Percentiles rank a stretch among this genome's conserved stretches.
Evolutionary conservation across 2,888 invertebrate species (phyloP).

Genomic region (Campoplex capitator): DNA sequence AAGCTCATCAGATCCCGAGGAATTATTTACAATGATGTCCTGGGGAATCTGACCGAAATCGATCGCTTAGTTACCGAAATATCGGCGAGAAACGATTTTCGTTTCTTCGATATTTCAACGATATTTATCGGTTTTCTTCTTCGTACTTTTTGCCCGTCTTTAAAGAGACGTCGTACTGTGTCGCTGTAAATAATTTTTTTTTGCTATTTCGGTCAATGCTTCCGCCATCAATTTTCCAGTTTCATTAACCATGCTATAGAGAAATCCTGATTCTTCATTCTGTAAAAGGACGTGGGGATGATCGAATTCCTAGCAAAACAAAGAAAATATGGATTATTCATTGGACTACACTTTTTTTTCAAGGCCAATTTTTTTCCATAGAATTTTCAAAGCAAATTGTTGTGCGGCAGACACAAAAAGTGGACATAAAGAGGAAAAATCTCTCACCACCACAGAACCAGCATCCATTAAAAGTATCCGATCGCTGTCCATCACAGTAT

Average conservation of each 20-base stretch:
- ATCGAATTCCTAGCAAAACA: slow-evolving; percentile 88
- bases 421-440: not conserved
- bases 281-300: slow-evolving; percentile 88
- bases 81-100: too few relatives aligned
- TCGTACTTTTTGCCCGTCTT: slow-evolving; percentile 83
- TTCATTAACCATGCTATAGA: slow-evolving; percentile 88
- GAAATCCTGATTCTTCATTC: slow-evolving; percentile 85
- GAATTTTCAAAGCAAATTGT: too few relatives aligned
- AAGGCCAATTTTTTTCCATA: too few relatives aligned
- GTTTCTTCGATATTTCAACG: too few relatives aligned
- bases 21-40: too few relatives aligned
- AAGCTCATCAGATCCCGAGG: too few relatives aligned
- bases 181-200: slow-evolving; percentile 83
- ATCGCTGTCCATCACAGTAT: slow-evolving; percentile 88
- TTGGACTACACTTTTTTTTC: not conserved
- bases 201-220: slow-evolving; percentile 87
- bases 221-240: slow-evolving; percentile 89
- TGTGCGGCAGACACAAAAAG: too few relatives aligned
- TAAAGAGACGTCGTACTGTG: slow-evolving; percentile 64
- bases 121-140: not conserved
- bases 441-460: slow-evolving; percentile 84
- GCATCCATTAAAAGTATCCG: slow-evolving; percentile 86
- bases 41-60: too few relatives aligned
- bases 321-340: not conserved
- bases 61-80: too few relatives aligned